Percentiles rank a stretch among this genome's conserved stretches.
Conservation (phyloP, 2,888 invertebrate species). For the Macaria notata region DNA sequence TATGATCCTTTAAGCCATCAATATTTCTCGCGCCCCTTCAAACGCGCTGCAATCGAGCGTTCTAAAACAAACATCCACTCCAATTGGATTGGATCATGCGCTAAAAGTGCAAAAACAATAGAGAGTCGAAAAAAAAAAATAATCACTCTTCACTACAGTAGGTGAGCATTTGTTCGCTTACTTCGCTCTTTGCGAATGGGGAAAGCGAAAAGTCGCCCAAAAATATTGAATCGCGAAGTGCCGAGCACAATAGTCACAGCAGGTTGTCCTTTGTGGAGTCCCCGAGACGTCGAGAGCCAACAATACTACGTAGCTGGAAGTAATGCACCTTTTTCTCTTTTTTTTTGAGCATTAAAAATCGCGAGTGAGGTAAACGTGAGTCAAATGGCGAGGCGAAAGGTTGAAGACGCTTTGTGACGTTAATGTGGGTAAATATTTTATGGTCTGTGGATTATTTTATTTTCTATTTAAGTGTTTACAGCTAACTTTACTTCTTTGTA, state of each 20-base stretch:
- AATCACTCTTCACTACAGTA: slow-evolving; percentile 42
- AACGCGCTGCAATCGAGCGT: slow-evolving; percentile 5
- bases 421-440: neutral
- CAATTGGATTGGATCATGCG: slow-evolving; percentile 52
- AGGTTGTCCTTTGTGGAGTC: slow-evolving; percentile 69
- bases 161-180: slow-evolving; percentile 72
- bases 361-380: slow-evolving; percentile 50
- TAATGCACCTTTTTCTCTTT: slow-evolving; percentile 64
- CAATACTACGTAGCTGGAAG: slow-evolving; percentile 55
- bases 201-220: slow-evolving; percentile 63
- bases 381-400: slow-evolving; percentile 2
- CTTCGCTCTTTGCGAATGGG: slow-evolving; percentile 39
- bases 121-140: slow-evolving; percentile 58
- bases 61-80: slow-evolving; percentile 50
- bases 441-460: too few relatives aligned
- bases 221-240: slow-evolving; percentile 79
- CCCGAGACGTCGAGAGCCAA: slow-evolving; percentile 42
- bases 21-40: too few relatives aligned
- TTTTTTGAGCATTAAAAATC: slow-evolving; percentile 52
- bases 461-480: too few relatives aligned
- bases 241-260: slow-evolving; percentile 77
- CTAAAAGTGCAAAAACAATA: slow-evolving; percentile 56
- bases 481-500: too few relatives aligned
- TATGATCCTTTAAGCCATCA: too few relatives aligned
- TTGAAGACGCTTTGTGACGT: neutral